A percentile compares a stretch with the other conserved stretches of the same genome.
These are phyloP conservation scores for Paedocypris micromegethes DNA, from an alignment of 2,797 vertebrate species.

Conservation along the genomic window DNA sequence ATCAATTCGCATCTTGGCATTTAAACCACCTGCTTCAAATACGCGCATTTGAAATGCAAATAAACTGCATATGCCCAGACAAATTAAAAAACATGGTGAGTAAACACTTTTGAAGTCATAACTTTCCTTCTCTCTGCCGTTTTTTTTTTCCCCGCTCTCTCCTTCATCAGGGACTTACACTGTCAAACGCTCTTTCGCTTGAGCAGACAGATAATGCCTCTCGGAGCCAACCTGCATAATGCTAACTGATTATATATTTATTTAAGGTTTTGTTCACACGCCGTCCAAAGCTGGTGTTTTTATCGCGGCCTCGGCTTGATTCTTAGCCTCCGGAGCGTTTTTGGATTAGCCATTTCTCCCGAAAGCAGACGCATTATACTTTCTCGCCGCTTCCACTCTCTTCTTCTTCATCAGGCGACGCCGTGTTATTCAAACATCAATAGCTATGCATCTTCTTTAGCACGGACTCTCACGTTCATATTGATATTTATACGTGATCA, in stretches of 20 bases:
- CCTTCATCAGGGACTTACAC: conserved; percentile 54
- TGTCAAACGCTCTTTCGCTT: conserved; percentile 59
- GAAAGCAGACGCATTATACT: conserved; percentile 37
- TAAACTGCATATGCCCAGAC: conserved; percentile 65
- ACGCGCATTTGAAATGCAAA: conserved; percentile 79
- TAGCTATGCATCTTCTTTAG: conserved; percentile 78
- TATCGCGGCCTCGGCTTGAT: conserved; percentile 58
- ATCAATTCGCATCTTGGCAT: conserved; percentile 77
- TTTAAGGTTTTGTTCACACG: conserved; percentile 59
- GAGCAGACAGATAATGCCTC: conserved; percentile 56
- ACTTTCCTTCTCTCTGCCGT: conserved; percentile 49
- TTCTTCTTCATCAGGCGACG: conserved; percentile 56
- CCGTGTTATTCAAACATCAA: conserved; percentile 77
- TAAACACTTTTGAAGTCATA: conserved; percentile 65
- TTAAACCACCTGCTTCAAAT: conserved; percentile 76
- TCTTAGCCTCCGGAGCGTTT: conserved; percentile 58
- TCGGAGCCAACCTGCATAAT: conserved; percentile 52
- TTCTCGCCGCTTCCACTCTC: conserved; percentile 37
- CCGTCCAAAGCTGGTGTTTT: conserved; percentile 41
- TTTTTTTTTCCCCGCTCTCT: conserved; percentile 1
- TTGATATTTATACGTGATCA: conserved; percentile 80
- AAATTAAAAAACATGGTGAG: conserved; percentile 65
- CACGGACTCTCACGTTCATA: conserved; percentile 70
- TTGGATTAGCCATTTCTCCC: conserved; percentile 57
- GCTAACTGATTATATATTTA: conserved; percentile 60